These are phyloP conservation scores for Heliconius sara DNA, from an alignment of 2,888 invertebrate species.

Conservation along the genomic window DNA sequence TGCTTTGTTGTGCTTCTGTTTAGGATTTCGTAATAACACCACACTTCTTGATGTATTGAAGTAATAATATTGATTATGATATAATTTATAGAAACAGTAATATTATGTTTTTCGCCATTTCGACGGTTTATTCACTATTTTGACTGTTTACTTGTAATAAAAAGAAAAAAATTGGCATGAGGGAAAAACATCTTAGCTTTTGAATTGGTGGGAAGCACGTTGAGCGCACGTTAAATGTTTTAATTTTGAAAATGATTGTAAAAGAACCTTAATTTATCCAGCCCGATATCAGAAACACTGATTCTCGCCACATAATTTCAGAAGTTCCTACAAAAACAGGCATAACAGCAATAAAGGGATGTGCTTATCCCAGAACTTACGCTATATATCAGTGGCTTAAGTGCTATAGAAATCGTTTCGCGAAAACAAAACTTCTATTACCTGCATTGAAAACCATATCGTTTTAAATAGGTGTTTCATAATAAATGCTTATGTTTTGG, in stretches of 20 bases:
- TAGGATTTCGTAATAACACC: slow-evolving; percentile 18
- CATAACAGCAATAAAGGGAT: slow-evolving; percentile 47
- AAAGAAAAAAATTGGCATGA: too few species aligned
- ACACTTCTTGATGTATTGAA: slow-evolving; percentile 6
- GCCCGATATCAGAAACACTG: slow-evolving; percentile 31
- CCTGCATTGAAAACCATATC: slow-evolving; percentile 35
- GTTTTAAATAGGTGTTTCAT: neutral
- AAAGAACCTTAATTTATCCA: slow-evolving; percentile 2
- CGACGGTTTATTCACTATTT: too few species aligned
- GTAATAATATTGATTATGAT: too few species aligned
- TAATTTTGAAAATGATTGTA: neutral
- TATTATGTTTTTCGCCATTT: too few species aligned
- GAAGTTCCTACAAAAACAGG: slow-evolving; percentile 46
- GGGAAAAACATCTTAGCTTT: too few species aligned
- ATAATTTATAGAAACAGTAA: too few species aligned
- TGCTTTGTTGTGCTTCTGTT: slow-evolving; percentile 30
- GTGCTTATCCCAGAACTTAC: slow-evolving; percentile 46
- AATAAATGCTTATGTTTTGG: neutral
- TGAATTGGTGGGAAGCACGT: too few species aligned
- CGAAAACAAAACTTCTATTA: slow-evolving; percentile 50
- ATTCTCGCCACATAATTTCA: slow-evolving; percentile 46
- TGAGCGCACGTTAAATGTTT: too few species aligned
- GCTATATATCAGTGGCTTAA: slow-evolving; percentile 48
- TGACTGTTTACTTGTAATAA: too few species aligned
- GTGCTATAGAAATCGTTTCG: slow-evolving; percentile 47